Conservation (phyloP, 2,113 vertebrate species). For the Madoqua kirkii region DNA sequence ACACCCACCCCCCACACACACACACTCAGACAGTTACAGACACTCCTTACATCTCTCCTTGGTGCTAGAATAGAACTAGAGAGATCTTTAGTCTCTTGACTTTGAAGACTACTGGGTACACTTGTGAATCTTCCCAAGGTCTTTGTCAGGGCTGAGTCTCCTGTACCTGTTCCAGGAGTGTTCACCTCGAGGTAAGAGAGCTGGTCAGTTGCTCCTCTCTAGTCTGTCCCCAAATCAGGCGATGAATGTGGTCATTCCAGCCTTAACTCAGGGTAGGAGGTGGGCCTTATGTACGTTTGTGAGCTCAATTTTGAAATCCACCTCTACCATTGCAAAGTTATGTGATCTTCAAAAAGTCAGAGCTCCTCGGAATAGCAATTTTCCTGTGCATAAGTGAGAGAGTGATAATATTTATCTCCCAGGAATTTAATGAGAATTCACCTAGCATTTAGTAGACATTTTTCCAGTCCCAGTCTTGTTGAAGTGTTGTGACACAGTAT, state of each 20-base stretch:
- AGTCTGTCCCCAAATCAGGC: not conserved
- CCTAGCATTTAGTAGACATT: not conserved
- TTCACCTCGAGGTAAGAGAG: not conserved
- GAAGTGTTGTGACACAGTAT: not conserved
- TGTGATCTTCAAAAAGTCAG: not conserved
- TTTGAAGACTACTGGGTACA: not conserved
- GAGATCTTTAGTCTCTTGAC: not conserved
- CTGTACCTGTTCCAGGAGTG: not conserved
- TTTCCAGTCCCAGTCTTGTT: not conserved
- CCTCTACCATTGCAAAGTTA: rapidly evolving
- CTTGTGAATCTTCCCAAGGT: not conserved
- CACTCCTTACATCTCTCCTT: not conserved
- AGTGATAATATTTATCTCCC: not conserved
- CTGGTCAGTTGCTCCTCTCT: not conserved
- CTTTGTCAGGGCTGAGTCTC: not conserved
- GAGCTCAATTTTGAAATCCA: not conserved
- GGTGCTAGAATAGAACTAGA: not conserved
- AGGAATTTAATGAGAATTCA: not conserved
- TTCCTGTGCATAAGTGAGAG: not conserved
- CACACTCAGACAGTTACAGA: not conserved
- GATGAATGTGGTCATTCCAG: rapidly evolving
- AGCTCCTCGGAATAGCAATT: not conserved
- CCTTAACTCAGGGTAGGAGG: not conserved
- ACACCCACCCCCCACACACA: rapidly evolving
- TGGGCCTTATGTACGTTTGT: rapidly evolving